phyloP scores from a whole-genome alignment of 2,888 invertebrate species.

The Carabus problematicus region DNA sequence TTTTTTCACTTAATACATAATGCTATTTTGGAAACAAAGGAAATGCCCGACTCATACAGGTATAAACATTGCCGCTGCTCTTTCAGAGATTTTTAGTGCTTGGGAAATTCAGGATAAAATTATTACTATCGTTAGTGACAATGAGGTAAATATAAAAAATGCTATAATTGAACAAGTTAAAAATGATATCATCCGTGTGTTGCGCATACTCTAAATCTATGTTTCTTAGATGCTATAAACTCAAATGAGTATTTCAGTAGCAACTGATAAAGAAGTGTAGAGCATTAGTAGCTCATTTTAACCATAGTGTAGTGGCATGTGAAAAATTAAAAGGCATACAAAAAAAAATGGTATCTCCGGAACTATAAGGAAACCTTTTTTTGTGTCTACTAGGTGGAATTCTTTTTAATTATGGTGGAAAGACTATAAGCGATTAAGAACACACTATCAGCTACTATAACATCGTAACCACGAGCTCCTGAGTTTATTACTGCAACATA shows the following conservation, averaged over 20 bases:
- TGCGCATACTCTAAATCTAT: conserved; percentile 15
- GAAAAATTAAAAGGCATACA: not conserved
- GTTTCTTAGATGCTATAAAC: conserved; percentile 13
- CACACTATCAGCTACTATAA: not conserved
- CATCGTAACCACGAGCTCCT: conserved; percentile 4
- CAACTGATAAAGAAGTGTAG: conserved; percentile 9
- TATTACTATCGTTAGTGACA: not conserved
- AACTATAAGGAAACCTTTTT: conserved; percentile 3
- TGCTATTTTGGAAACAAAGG: too few relatives aligned
- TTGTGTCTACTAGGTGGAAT: conserved; percentile 9
- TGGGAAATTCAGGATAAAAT: too few relatives aligned
- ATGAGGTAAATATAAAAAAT: conserved; percentile 20
- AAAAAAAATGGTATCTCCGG: conserved; percentile 9
- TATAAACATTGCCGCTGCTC: too few relatives aligned
- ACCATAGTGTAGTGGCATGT: not conserved
- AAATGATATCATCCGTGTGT: conserved; percentile 10
- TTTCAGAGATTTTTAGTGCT: too few relatives aligned
- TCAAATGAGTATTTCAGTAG: not conserved
- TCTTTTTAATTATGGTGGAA: conserved; percentile 21
- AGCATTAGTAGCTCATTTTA: conserved; percentile 16
- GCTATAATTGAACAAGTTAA: conserved; percentile 7
- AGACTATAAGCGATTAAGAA: not conserved
- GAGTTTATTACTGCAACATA: conserved; percentile 9
- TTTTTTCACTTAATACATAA: too few relatives aligned
- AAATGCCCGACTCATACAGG: too few relatives aligned